phyloP scores from a whole-genome alignment of 2,888 invertebrate species.

The Acanthosoma haemorrhoidale region DNA sequence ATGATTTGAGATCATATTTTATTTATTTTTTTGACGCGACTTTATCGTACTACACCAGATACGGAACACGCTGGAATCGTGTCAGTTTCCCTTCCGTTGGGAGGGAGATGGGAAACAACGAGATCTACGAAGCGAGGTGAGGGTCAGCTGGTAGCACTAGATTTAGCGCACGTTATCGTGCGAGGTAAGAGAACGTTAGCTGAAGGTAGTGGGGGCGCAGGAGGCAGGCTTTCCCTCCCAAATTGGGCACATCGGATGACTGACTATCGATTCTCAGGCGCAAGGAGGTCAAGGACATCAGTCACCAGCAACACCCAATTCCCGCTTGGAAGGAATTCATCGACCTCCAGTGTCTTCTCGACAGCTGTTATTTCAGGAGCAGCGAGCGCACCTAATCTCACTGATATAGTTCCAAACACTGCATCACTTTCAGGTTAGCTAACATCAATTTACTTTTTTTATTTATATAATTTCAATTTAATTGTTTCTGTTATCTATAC shows the following conservation, averaged over 20 bases:
- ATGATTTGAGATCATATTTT: background rate
- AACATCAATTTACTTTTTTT: background rate
- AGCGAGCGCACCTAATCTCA: constrained; percentile 83
- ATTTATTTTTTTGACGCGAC: constrained; percentile 8
- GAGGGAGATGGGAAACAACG: background rate
- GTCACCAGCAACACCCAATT: constrained; percentile 48
- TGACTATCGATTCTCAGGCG: constrained; percentile 49
- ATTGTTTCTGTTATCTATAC: no score
- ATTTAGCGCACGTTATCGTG: constrained; percentile 32
- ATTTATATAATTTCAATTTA: background rate
- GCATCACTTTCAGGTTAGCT: constrained; percentile 62
- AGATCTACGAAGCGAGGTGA: constrained; percentile 4
- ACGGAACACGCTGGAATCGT: background rate
- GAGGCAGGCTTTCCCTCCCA: constrained; percentile 31
- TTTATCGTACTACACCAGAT: background rate
- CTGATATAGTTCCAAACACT: constrained; percentile 76
- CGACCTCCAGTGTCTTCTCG: constrained; percentile 83
- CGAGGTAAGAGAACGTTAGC: constrained; percentile 18
- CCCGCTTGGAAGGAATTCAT: constrained; percentile 42
- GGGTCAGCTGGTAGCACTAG: constrained; percentile 31
- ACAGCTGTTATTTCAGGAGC: constrained; percentile 95
- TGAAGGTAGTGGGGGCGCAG: constrained; percentile 12
- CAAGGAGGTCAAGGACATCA: constrained; percentile 43
- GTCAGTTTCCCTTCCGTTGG: constrained; percentile 4
- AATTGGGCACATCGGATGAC: constrained; percentile 31